Percentiles rank a stretch among this genome's conserved stretches.
Conservation (phyloP, 1,140 invertebrate genomes). For the Bilobella aurantiaca region DNA sequence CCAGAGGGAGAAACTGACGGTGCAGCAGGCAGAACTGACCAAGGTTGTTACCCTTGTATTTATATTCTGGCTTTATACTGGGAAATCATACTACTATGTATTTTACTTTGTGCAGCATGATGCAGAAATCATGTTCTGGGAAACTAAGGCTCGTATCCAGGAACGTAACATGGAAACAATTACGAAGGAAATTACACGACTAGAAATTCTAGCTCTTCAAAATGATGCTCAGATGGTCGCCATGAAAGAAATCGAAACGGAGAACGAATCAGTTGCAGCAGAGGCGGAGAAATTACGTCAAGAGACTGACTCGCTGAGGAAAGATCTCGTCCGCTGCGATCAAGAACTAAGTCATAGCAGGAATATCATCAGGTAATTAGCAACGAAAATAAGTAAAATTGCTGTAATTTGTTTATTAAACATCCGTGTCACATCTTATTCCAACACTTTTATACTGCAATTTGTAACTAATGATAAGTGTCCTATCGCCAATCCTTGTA, state of each 20-base stretch:
- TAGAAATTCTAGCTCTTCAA: slow-evolving; percentile 51
- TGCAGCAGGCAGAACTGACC: slow-evolving; percentile 77
- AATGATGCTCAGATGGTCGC: slow-evolving; percentile 39
- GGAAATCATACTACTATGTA: not conserved
- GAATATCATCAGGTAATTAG: slow-evolving; percentile 81
- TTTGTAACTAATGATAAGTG: too few relatives aligned
- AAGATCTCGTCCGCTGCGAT: slow-evolving; percentile 75
- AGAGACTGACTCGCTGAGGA: slow-evolving; percentile 67
- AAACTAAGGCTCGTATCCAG: slow-evolving; percentile 72
- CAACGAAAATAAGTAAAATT: too few relatives aligned
- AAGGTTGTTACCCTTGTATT: slow-evolving; percentile 54
- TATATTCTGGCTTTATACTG: not conserved
- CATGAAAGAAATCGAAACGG: slow-evolving; percentile 68
- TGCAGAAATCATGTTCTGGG: slow-evolving; percentile 79
- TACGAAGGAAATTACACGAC: slow-evolving; percentile 64
- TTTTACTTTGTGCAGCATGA: slow-evolving; percentile 52
- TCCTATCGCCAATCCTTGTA: too few relatives aligned
- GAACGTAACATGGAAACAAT: slow-evolving; percentile 70
- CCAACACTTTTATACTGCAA: too few relatives aligned
- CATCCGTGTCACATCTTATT: too few relatives aligned
- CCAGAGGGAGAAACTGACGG: slow-evolving; percentile 74
- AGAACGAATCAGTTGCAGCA: slow-evolving; percentile 74
- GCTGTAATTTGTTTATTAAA: too few relatives aligned
- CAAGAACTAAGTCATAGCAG: slow-evolving; percentile 76
- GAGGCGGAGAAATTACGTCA: slow-evolving; percentile 75